Evolutionary conservation across 2,113 vertebrate species (phyloP).

Genomic region (Pedionomus torquatus): DNA sequence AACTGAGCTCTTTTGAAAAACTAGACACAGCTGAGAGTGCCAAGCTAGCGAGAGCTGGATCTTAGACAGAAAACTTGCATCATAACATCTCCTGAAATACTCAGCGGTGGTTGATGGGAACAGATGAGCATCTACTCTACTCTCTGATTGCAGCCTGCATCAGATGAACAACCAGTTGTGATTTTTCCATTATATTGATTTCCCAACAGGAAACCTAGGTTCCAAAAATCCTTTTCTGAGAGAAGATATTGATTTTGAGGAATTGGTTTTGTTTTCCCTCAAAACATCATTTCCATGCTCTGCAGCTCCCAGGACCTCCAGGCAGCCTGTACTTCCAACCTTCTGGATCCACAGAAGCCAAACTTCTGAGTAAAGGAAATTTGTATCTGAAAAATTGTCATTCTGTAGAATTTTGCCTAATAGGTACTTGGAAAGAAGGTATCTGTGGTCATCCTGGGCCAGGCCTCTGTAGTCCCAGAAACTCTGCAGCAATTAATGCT

Average conservation of each 20-base stretch:
- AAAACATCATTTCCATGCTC: neutral
- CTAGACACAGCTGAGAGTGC: neutral
- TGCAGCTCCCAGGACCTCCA: neutral
- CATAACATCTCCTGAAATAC: neutral
- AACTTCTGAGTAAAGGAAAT: neutral
- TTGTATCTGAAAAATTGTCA: neutral
- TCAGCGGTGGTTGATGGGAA: neutral
- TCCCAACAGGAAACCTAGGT: neutral
- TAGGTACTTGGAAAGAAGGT: neutral
- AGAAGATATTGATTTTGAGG: neutral
- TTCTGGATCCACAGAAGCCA: neutral
- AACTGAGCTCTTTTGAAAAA: constrained; percentile 28
- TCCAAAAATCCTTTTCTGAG: neutral
- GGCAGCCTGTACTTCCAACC: neutral
- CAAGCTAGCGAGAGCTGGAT: neutral
- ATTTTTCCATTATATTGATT: neutral
- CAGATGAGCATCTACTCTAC: neutral
- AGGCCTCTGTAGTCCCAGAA: neutral
- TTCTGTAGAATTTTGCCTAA: neutral
- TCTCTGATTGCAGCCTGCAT: neutral
- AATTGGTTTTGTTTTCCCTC: neutral
- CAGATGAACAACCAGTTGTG: neutral
- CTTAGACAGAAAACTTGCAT: constrained; percentile 31
- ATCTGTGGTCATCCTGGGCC: neutral
- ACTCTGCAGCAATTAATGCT: neutral